Conservation (phyloP, 2,888 invertebrate genomes). For the Terebella lapidaria region DNA sequence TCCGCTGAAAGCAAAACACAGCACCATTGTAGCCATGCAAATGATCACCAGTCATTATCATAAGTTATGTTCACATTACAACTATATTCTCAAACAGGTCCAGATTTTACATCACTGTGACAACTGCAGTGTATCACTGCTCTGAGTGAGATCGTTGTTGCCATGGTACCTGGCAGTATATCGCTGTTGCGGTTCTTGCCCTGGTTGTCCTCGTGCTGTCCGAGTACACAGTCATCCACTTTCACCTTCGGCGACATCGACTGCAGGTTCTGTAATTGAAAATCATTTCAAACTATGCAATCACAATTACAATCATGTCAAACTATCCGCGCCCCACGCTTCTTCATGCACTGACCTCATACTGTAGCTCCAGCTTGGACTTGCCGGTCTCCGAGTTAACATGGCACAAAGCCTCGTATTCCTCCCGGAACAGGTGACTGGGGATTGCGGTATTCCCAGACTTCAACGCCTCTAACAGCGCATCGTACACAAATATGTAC, state of each 20-base stretch:
- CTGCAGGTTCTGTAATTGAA: conserved; percentile 12
- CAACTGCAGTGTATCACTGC: too few species aligned
- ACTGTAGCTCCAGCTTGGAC: conserved; percentile 44
- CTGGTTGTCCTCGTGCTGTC: conserved; percentile 19
- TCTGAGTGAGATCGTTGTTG: too few species aligned
- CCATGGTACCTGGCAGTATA: conserved; percentile 27
- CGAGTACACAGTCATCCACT: conserved; percentile 8
- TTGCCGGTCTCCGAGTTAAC: conserved; percentile 38
- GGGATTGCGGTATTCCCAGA: conserved; percentile 24
- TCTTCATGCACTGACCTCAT: conserved; percentile 33
- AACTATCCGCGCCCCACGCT: not conserved
- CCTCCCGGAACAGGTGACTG: conserved; percentile 20
- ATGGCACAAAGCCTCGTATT: conserved; percentile 13
- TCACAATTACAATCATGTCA: too few species aligned
- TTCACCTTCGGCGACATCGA: conserved; percentile 7
- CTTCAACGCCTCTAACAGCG: conserved; percentile 27
- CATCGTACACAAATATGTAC: conserved; percentile 30
- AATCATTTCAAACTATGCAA: too few species aligned
- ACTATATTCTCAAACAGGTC: too few species aligned
- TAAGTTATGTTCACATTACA: not conserved
- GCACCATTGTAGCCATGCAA: too few species aligned
- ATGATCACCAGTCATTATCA: not conserved
- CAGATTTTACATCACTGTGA: too few species aligned
- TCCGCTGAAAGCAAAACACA: conserved; percentile 21
- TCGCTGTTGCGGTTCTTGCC: conserved; percentile 25